Evolutionary conservation across 30 jellyfish, hydroid and myxozoan genomes (phyloP).

Genomic region (Aurelia coerulea): DNA sequence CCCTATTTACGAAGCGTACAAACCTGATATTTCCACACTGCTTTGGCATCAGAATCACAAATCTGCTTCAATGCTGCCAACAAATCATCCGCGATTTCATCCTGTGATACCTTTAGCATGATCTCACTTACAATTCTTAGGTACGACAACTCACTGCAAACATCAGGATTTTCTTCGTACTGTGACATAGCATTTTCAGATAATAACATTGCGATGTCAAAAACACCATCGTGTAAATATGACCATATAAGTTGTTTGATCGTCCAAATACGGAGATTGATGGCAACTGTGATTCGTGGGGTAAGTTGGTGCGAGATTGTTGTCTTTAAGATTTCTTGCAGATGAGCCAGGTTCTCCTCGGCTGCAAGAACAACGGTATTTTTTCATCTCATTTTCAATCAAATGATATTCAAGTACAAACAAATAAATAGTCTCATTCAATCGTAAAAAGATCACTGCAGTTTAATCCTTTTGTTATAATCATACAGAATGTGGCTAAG

Average conservation of each 20-base stretch:
- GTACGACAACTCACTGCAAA: conserved; percentile 14
- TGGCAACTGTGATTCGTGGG: conserved; percentile 42
- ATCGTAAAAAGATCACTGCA: background rate
- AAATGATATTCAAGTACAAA: too few species aligned
- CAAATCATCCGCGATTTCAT: conserved; percentile 24
- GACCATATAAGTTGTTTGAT: conserved; percentile 49
- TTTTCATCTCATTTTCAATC: too few species aligned
- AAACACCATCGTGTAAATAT: conserved; percentile 33
- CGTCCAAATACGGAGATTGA: conserved; percentile 39
- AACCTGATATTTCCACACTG: conserved; percentile 54
- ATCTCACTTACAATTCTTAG: conserved; percentile 35
- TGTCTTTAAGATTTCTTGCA: conserved; percentile 47
- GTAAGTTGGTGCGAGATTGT: conserved; percentile 43
- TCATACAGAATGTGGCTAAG: background rate
- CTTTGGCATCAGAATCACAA: conserved; percentile 29
- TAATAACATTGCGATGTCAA: conserved; percentile 35
- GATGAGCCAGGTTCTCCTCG: conserved; percentile 34
- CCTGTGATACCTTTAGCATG: background rate
- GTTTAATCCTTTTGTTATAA: background rate
- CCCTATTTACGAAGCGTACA: too few species aligned
- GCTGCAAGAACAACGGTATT: background rate
- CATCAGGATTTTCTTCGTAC: conserved; percentile 34
- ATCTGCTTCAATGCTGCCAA: conserved; percentile 9
- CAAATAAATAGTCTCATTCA: too few species aligned
- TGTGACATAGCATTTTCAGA: conserved; percentile 57